phyloP scores from a whole-genome alignment of 1,140 invertebrate genomes.

The Aricia agestis region DNA sequence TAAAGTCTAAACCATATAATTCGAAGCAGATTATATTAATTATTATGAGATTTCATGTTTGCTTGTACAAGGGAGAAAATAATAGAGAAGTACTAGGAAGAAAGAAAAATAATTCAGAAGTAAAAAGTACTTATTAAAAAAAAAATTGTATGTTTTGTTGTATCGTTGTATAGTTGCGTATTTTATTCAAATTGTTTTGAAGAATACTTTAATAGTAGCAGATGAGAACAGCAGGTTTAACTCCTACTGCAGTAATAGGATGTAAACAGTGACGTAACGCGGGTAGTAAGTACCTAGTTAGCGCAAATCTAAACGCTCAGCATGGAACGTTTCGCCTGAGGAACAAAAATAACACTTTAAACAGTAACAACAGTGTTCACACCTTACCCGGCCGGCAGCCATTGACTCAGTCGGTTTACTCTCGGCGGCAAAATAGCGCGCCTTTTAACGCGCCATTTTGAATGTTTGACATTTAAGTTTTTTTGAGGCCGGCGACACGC shows the following conservation, averaged over 20 bases:
- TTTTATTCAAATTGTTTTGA: too few species aligned
- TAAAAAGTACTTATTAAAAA: too few species aligned
- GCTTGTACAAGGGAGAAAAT: too few species aligned
- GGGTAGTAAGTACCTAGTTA: constrained; percentile 3
- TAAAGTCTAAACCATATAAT: too few species aligned
- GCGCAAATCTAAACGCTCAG: not conserved
- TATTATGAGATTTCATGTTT: too few species aligned
- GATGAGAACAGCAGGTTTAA: too few species aligned
- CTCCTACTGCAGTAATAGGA: not conserved
- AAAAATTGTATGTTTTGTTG: too few species aligned
- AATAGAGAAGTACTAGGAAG: too few species aligned
- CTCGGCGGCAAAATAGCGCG: constrained; percentile 46
- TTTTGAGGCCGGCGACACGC: constrained; percentile 20
- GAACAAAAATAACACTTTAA: constrained; percentile 64
- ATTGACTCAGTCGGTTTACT: constrained; percentile 45
- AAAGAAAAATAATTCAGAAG: too few species aligned
- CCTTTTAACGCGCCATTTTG: constrained; percentile 37
- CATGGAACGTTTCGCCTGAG: constrained; percentile 27
- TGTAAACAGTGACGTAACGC: constrained; percentile 6
- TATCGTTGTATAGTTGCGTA: too few species aligned
- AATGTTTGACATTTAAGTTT: constrained; percentile 27
- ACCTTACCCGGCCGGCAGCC: constrained; percentile 47
- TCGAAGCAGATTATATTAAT: too few species aligned
- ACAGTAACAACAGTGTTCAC: constrained; percentile 49
- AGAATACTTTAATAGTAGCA: too few species aligned